These are phyloP conservation scores for Slavum lentiscoides DNA, from an alignment of 2,888 invertebrate genomes.

Conservation along the genomic window DNA sequence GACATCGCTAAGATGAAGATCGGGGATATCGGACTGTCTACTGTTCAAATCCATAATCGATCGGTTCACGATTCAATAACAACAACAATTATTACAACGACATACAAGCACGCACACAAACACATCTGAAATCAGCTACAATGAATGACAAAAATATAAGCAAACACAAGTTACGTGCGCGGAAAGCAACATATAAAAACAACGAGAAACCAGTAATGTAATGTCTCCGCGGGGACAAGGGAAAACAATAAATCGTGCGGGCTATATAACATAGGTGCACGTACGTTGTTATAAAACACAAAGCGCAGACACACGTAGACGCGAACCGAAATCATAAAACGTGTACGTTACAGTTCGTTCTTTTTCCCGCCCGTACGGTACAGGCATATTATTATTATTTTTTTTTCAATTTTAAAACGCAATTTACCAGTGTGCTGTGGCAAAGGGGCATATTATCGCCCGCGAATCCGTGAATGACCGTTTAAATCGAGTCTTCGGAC, in stretches of 20 bases:
- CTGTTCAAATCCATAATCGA: conserved; percentile 57
- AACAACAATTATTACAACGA: conserved; percentile 3
- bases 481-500: neutral
- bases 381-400: too few relatives aligned
- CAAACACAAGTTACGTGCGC: neutral
- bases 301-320: neutral
- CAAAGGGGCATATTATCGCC: neutral
- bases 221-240: neutral
- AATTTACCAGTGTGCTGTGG: conserved; percentile 9
- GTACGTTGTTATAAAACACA: too few relatives aligned
- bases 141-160: conserved; percentile 5
- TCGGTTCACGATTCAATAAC: conserved; percentile 38
- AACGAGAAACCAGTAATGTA: neutral
- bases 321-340: neutral
- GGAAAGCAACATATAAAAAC: neutral
- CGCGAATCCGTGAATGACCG: neutral
- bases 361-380: too few relatives aligned
- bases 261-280: too few relatives aligned
- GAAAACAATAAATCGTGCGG: neutral
- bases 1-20: conserved; percentile 78
- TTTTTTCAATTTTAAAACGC: conserved; percentile 1
- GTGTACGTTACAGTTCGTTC: too few relatives aligned
- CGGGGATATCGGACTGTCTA: conserved; percentile 59
- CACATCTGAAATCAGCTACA: conserved; percentile 44
- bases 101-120: conserved; percentile 13